Evolutionary conservation across 2,113 vertebrate species (phyloP), one percentile per base, ranked within the genome.

Genomic region (Psittacara wagleri): DNA sequence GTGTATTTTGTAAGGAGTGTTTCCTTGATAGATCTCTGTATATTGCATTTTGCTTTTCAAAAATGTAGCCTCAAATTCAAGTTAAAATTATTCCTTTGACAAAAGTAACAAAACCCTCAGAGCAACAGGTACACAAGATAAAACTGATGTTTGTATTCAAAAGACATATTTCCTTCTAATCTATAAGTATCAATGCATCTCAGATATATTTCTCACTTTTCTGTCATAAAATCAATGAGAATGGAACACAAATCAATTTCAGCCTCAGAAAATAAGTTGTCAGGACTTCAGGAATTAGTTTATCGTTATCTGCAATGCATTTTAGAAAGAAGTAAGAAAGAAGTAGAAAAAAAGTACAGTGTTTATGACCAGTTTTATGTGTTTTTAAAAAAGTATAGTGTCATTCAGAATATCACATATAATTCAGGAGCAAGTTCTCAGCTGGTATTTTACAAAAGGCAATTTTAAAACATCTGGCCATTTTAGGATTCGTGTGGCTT

Each of bases 201-300:
- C 37, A 33, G 20, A 48, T 93, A 54, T 13, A 70, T 88, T 95
- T 92, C 35, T 75, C n/a, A 74, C 23, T 9, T 85, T 69, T 59
- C 59, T 92, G 80, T 85, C 54, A 24, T 67, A 75, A 93, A 93
- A 85, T 93, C 92, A 93, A 76, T 93, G 29, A 15, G 5, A 44
- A 75, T 59, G 46, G 64, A 92, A 67, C 35, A 78, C 16, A 77
- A 94, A 86, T 92, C 55, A 70, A 81, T 94, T 92, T 92, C 35
- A 55, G 22, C 11, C 25, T 81, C 59, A 74, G 83, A 92, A 83
- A 93, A 75, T 77, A 63, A 88, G 61, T 88, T 86, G 37, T 93
- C 54, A 61, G 10, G 28, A 74, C 49, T 86, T 92, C 54, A 62
- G 83, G n/a, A 93, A 93, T 91, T 90, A 88, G 25, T 86, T 90